Percentiles rank a stretch among this genome's conserved stretches.
Conservation (phyloP, 2,113 vertebrate genomes). For the Megaceryle maxima region DNA sequence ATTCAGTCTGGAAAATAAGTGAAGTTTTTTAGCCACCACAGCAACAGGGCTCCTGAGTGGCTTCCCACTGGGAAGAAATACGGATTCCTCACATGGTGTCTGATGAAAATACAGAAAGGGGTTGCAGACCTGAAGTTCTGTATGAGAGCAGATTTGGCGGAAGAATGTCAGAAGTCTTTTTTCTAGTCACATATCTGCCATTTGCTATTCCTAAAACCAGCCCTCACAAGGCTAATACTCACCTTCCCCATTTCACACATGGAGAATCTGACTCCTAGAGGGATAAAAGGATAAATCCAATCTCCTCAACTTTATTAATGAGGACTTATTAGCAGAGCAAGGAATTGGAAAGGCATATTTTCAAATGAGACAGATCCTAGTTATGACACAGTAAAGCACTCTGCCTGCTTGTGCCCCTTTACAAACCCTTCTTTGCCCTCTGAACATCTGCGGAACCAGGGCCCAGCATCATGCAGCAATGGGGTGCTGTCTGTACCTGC, state of each 20-base stretch:
- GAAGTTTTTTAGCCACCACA: background rate
- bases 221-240: background rate
- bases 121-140: background rate
- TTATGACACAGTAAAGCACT: background rate
- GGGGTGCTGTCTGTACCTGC: background rate
- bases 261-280: background rate
- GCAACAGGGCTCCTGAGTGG: background rate
- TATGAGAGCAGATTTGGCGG: background rate
- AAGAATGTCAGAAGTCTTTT: background rate
- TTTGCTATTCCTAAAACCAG: background rate
- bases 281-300: background rate
- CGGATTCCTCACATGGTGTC: background rate
- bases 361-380: background rate
- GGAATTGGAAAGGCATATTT: background rate
- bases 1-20: background rate
- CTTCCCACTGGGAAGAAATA: background rate
- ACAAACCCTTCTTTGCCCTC: background rate
- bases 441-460: fast-evolving
- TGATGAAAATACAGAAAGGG: background rate
- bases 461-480: background rate
- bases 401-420: background rate
- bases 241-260: background rate
- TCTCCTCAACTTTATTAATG: background rate
- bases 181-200: background rate
- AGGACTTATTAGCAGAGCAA: background rate